Evolutionary conservation across 2,888 invertebrate genomes (phyloP).

Genomic region (Heteromyza rotundicornis): DNA sequence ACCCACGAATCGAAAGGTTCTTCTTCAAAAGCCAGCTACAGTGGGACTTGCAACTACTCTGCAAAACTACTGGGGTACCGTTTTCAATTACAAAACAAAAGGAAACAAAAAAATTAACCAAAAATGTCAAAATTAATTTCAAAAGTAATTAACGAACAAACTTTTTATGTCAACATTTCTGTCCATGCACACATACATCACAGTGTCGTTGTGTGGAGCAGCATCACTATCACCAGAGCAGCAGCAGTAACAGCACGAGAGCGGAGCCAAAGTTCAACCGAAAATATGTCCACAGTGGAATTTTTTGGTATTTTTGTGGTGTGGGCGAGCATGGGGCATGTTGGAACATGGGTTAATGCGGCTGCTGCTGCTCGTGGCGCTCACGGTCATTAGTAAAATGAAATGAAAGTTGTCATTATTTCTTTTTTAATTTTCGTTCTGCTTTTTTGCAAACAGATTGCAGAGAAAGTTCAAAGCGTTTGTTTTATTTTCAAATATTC

Average conservation of each 20-base stretch:
- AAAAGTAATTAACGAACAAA: constrained; percentile 45
- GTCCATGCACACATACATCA: neutral
- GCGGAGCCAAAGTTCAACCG: too few relatives aligned
- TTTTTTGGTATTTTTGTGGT: too few relatives aligned
- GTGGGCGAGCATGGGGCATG: too few relatives aligned
- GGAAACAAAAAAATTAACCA: neutral
- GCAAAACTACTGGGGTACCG: too few relatives aligned
- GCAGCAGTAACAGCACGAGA: neutral
- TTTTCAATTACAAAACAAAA: neutral
- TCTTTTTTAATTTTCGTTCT: neutral
- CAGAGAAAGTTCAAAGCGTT: neutral
- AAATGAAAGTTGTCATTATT: constrained; percentile 33
- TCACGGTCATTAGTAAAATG: constrained; percentile 36
- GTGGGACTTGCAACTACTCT: too few relatives aligned
- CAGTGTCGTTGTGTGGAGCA: neutral
- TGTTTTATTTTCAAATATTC: neutral
- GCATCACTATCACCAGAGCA: neutral
- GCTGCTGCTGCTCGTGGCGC: constrained; percentile 5
- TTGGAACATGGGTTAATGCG: neutral
- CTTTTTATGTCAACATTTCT: constrained; percentile 40
- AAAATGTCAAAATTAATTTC: constrained; percentile 42
- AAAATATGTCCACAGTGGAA: too few relatives aligned
- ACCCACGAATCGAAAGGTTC: too few relatives aligned
- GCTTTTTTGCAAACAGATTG: neutral
- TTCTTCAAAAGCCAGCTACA: too few relatives aligned